phyloP scores from a whole-genome alignment of 2,888 invertebrate species.

The Pasiphila rectangulata region DNA sequence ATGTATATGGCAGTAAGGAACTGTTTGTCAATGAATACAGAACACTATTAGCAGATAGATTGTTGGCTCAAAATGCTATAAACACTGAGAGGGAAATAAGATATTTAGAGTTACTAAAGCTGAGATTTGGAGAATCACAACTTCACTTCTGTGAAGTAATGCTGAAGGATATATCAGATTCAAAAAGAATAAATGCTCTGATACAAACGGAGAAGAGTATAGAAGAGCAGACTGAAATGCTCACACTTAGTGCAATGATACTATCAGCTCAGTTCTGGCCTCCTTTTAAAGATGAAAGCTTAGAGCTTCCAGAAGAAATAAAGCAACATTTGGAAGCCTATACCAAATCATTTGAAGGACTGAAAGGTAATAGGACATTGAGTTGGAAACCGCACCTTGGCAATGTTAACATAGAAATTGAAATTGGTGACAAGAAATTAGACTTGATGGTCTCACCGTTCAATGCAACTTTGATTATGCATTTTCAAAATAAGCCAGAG shows the following conservation, averaged over 20 bases:
- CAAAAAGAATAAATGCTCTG: slow-evolving; percentile 93
- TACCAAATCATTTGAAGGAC: slow-evolving; percentile 93
- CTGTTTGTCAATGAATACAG: slow-evolving; percentile 99
- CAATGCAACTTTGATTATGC: slow-evolving; percentile 95
- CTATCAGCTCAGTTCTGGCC: slow-evolving; percentile 99
- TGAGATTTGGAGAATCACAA: slow-evolving; percentile 97
- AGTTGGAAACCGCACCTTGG: slow-evolving; percentile 97
- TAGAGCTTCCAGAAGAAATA: slow-evolving; percentile 91
- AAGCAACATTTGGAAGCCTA: slow-evolving; percentile 91
- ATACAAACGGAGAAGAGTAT: slow-evolving; percentile 87
- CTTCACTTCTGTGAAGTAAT: slow-evolving; percentile 99
- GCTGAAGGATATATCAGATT: slow-evolving; percentile 98
- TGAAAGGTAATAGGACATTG: slow-evolving; percentile 95
- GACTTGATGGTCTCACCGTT: slow-evolving; percentile 94
- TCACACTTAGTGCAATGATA: slow-evolving; percentile 86
- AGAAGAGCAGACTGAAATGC: slow-evolving; percentile 59
- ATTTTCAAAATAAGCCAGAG: slow-evolving; percentile 92
- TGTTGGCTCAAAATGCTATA: slow-evolving; percentile 90
- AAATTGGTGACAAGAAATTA: slow-evolving; percentile 89
- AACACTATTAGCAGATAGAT: slow-evolving; percentile 93
- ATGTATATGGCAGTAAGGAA: slow-evolving; percentile 99
- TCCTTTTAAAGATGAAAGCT: slow-evolving; percentile 95
- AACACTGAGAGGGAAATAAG: slow-evolving; percentile 95
- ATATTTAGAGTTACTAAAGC: slow-evolving; percentile 95
- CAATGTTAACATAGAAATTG: slow-evolving; percentile 93